Base-by-base conservation (phyloP, 2,113 vertebrate species). In the Oreochromis niloticus region DNA sequence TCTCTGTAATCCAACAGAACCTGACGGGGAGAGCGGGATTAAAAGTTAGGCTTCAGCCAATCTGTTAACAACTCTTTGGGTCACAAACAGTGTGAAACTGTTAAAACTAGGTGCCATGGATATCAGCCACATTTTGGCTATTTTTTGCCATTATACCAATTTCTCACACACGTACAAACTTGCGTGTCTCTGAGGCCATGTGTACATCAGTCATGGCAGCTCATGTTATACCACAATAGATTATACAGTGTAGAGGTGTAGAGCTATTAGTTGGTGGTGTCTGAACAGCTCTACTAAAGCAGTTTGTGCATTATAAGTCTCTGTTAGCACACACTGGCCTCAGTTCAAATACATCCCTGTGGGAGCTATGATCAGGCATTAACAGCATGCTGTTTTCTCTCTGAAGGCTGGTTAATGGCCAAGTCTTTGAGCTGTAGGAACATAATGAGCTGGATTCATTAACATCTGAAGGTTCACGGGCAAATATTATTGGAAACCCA, bases 41-140 rank as follows among this genome's bases (percentile, higher is more conserved):
- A 94, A 90, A 95, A 95, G 94, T 92, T 88, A 92, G 92, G 83
- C 92, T 92, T 92, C 91, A 81, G 88, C 85, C 89, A 92, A 95
- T 95, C 93, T 96, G 86, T 87, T 95, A 88, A 92, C 87, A 90
- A 85, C 90, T 96, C 92, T 96, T 94, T 93, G 92, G 96, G 96
- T 95, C 92, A 95, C 83, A 88, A 78, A 90, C 84, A 90, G 86
- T 90, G 71, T 92, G 34, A 80, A 91, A 16, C 7, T 81, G 83
- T 85, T 94, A 92, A 92, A 95, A 94, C 91, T 95, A 91, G 84
- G 50, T 84, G 80, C 63, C 17, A 88, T 66, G 78, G 36, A 68
- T 86, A 78, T 75, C 11, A 13, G 14, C 30, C 9, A 12, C 36
- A 56, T 85, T 88, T 83, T 36, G 52, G 56, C 6, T 39, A 55